Evolutionary conservation across 1,140 invertebrate genomes (phyloP), one percentile per base, ranked within the genome.

Genomic region (Chironomus tepperi): DNA sequence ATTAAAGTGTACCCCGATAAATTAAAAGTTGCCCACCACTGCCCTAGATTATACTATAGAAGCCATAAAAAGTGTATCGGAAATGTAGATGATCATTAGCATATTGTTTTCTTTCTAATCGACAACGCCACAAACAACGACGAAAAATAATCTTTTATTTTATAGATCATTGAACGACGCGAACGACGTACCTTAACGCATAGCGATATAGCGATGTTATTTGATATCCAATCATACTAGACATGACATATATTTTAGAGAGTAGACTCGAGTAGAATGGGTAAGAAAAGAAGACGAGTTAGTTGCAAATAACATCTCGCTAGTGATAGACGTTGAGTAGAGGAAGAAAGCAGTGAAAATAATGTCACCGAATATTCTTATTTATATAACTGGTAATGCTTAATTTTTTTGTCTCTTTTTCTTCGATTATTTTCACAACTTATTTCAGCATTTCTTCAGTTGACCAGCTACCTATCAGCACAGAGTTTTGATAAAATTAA

Each of bases 241-340:
- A 57, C 5, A n/a, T 57, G 47, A 57, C 47, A 57, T n/a, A 57
- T 57, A 57, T 57, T 47, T 57, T n/a, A 57, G 47, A 57, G 47
- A 57, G 12, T n/a, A 57, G 9, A 47, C 47, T 57, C 47, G 47
- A n/a, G 1, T 47, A 1, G 47, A n/a, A 57, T 57, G n/a, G 47
- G 47, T n/a, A 57, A 15, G 47, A 12, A 5, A 57, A 12, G 47
- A 57, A 15, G 47, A 57, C 12, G 15, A 1, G 12, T 57, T n/a
- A 57, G 47, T 57, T 57, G 47, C 47, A 57, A 57, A 57, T 57
- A n/a, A n/a, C 10, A n/a, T 57, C n/a, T 57, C 47, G 47, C 12
- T 57, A 15, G 47, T 15, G 47, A 57, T 57, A 57, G 47, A 57
- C 47, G 47, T 57, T 57, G 47, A n/a, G 47, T 57, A 15, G n/a